Conservation (phyloP, 1,140 invertebrate genomes). For the Drosophila asahinai region DNA sequence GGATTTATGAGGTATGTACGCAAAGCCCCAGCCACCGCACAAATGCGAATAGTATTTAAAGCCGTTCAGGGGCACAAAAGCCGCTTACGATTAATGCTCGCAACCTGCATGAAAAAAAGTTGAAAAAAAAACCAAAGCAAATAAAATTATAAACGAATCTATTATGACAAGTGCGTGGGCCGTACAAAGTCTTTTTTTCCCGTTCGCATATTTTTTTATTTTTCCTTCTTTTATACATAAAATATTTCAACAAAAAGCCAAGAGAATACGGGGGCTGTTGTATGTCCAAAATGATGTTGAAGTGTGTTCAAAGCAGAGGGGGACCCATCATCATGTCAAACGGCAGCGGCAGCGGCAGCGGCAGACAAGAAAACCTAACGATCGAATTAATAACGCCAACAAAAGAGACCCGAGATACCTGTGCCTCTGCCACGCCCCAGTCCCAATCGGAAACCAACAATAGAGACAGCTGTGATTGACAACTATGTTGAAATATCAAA, state of each 20-base stretch:
- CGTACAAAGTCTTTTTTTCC: slow-evolving; percentile 43
- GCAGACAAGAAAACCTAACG: slow-evolving; percentile 57
- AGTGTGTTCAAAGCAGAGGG: slow-evolving; percentile 40
- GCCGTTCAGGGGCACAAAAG: slow-evolving; percentile 58
- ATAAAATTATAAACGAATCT: slow-evolving; percentile 78
- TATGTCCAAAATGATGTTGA: slow-evolving; percentile 59
- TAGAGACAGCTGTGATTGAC: slow-evolving; percentile 66
- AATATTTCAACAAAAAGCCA: slow-evolving; percentile 32
- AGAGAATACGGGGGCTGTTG: slow-evolving; percentile 50
- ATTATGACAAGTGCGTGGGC: slow-evolving; percentile 81
- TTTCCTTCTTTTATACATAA: slow-evolving; percentile 6
- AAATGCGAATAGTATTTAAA: slow-evolving; percentile 54
- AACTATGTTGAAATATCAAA: slow-evolving; percentile 84
- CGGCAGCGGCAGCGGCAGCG: slow-evolving; percentile 72
- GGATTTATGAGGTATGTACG: slow-evolving; percentile 72
- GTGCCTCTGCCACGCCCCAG: slow-evolving; percentile 46
- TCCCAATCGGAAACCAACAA: slow-evolving; percentile 26
- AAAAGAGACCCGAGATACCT: slow-evolving; percentile 45
- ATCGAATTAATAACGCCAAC: slow-evolving; percentile 66
- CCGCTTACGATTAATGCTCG: slow-evolving; percentile 60
- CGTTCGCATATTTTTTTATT: slow-evolving; percentile 18
- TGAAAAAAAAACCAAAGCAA: slow-evolving; percentile 31
- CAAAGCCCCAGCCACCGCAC: slow-evolving; percentile 27
- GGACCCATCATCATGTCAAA: slow-evolving; percentile 74
- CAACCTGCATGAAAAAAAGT: slow-evolving; percentile 60